phyloP scores from a whole-genome alignment of 1,140 invertebrate genomes.

The Ceratitis capitata region DNA sequence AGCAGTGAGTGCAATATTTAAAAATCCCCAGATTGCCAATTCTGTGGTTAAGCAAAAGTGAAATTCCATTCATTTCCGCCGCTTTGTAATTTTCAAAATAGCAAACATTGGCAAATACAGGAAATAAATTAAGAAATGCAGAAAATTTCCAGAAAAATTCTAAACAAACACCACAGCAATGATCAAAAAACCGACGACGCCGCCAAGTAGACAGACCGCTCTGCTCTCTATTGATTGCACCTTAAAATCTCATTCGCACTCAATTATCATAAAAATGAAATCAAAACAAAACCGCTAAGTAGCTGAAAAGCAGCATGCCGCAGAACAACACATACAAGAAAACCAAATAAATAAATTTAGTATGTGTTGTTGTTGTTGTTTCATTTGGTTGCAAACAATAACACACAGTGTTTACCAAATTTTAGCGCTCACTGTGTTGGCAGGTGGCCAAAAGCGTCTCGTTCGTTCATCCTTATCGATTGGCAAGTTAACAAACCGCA shows the following conservation, averaged over 20 bases:
- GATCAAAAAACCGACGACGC: not conserved
- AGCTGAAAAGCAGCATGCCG: not conserved
- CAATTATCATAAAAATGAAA: slow-evolving; percentile 30
- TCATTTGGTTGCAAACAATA: not conserved
- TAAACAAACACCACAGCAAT: not conserved
- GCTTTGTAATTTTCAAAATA: not conserved
- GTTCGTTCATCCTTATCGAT: too few relatives aligned
- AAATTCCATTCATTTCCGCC: not conserved
- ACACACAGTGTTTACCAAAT: not conserved
- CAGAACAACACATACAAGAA: too few relatives aligned
- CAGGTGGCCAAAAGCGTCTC: not conserved
- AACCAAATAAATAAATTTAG: not conserved
- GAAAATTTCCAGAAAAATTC: not conserved
- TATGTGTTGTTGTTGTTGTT: not conserved
- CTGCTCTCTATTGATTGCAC: too few relatives aligned
- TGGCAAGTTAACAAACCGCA: not conserved
- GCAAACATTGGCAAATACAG: slow-evolving; percentile 10
- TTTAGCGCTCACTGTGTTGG: not conserved
- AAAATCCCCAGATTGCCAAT: not conserved
- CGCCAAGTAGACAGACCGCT: too few relatives aligned
- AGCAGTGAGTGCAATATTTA: not conserved
- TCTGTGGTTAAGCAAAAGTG: not conserved
- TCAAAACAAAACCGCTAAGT: slow-evolving; percentile 29
- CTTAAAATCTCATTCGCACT: slow-evolving; percentile 19
- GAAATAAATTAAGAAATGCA: not conserved